Evolutionary conservation across 1,140 invertebrate species (phyloP), one percentile per base, ranked within the genome.

Genomic region (Atopsyche davidsoni): DNA sequence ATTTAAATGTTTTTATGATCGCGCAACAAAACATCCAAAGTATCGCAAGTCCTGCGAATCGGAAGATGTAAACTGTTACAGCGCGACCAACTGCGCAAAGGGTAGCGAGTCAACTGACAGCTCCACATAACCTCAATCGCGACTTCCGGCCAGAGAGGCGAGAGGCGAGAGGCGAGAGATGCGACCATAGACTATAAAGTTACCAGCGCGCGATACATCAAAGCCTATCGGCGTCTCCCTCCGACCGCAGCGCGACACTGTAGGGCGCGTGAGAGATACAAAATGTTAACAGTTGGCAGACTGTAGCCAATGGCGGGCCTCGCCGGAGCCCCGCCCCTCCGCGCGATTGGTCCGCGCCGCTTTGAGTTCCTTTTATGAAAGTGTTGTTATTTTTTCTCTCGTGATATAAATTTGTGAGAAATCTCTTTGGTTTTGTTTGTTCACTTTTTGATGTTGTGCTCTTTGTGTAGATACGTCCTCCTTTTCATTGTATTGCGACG

Each of bases 201-300:
- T n/a, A n/a, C n/a, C n/a, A n/a, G n/a, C n/a, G n/a, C n/a, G n/a
- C n/a, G 13, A 21, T 7, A 13, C 9, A 18, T 19, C 10, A 10
- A 19, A 19, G 19, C 19, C 10, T 13, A 41, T 10, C 39, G 36
- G 18, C 49, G 39, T 56, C 49, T 39, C 45, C 13, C 38, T 56
- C 54, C 14, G 23, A 24, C 54, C 10, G 39, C 47, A 48, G 54
- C 52, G 54, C 51, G 52, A 56, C 54, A 48, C 49, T 56, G 48
- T 47, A n/a, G 49, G 45, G 38, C 16, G 28, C 17, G 25, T 28
- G 49, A 47, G 54, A 56, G 44, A 51, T 50, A 50, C 48, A 50
- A n/a, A 50, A 50, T 50, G 48, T 50, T 41, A 50, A 50, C 48
- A 50, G 16, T 46, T 40, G 19, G 24, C 13, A 13, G 18, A 47